phyloP scores from a whole-genome alignment of 2,797 vertebrate species.

The Pangasius macronema region DNA sequence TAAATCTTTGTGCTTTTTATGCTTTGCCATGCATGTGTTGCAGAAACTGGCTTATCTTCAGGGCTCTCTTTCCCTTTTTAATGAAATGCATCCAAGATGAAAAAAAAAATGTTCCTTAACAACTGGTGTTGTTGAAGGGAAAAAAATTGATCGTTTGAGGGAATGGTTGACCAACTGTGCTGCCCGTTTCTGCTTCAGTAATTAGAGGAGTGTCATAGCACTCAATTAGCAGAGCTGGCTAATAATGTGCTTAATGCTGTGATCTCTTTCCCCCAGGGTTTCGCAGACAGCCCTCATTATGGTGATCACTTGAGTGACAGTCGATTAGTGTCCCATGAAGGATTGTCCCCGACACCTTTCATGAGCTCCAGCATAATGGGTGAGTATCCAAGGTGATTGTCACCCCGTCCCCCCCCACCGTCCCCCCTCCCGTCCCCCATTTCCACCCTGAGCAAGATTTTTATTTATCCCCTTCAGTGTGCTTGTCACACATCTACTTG shows the following conservation, averaged over 20 bases:
- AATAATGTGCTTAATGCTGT: slow-evolving; percentile 89
- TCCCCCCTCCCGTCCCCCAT: slow-evolving; percentile 59
- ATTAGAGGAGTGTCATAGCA: slow-evolving; percentile 82
- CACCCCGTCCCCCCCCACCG: slow-evolving; percentile 70
- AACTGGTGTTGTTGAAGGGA: slow-evolving; percentile 25
- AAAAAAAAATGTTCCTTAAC: slow-evolving; percentile 39
- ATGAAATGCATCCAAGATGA: slow-evolving; percentile 45
- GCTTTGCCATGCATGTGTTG: neutral
- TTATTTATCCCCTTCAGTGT: slow-evolving; percentile 3
- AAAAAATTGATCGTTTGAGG: slow-evolving; percentile 64
- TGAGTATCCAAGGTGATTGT: slow-evolving; percentile 87
- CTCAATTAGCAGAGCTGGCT: slow-evolving; percentile 81
- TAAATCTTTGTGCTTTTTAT: neutral
- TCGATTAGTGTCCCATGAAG: slow-evolving; percentile 97
- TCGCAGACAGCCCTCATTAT: slow-evolving; percentile 97
- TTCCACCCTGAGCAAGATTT: slow-evolving; percentile 13
- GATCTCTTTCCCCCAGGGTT: slow-evolving; percentile 89
- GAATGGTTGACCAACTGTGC: slow-evolving; percentile 70
- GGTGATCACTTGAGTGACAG: slow-evolving; percentile 97
- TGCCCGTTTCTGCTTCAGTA: slow-evolving; percentile 70
- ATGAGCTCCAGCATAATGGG: slow-evolving; percentile 97
- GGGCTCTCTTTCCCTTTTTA: slow-evolving; percentile 25
- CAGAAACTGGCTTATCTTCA: neutral
- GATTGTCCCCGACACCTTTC: slow-evolving; percentile 98
- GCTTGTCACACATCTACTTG: neutral